A percentile compares a stretch with the other conserved stretches of the same genome.
Conservation (phyloP, 2,797 vertebrate genomes). For the Darevskia nairensis region DNA sequence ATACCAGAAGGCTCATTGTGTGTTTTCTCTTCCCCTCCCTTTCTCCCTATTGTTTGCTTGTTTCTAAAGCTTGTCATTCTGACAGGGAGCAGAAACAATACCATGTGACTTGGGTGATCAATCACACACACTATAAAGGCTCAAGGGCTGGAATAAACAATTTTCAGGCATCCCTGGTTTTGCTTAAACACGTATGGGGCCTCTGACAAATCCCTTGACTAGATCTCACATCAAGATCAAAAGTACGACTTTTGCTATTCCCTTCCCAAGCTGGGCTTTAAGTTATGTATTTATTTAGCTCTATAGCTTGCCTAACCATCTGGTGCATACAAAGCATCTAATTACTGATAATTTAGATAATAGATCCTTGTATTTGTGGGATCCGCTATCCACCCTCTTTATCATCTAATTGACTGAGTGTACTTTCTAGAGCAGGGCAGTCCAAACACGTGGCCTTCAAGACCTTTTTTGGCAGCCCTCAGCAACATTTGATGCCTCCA, state of each 20-base stretch:
- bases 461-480: too few species aligned
- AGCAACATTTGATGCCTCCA: too few species aligned
- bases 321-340: neutral
- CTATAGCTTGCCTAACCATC: neutral
- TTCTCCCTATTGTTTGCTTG: conserved; percentile 7
- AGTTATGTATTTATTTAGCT: neutral
- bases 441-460: too few species aligned
- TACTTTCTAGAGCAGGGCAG: neutral
- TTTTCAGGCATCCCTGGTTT: neutral
- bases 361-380: neutral
- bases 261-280: neutral
- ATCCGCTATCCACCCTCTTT: neutral
- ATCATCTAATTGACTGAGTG: neutral
- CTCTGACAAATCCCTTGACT: neutral
- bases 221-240: neutral
- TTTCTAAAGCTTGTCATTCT: conserved; percentile 26
- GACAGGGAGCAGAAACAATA: neutral
- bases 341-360: neutral
- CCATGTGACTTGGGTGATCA: neutral
- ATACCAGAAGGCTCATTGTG: neutral
- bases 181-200: neutral
- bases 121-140: neutral
- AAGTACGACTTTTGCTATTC: fast-evolving
- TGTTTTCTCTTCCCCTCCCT: neutral
- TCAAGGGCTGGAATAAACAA: fast-evolving